Evolutionary conservation across 1,140 invertebrate genomes (phyloP).

Genomic region (Bombus difficillimus): DNA sequence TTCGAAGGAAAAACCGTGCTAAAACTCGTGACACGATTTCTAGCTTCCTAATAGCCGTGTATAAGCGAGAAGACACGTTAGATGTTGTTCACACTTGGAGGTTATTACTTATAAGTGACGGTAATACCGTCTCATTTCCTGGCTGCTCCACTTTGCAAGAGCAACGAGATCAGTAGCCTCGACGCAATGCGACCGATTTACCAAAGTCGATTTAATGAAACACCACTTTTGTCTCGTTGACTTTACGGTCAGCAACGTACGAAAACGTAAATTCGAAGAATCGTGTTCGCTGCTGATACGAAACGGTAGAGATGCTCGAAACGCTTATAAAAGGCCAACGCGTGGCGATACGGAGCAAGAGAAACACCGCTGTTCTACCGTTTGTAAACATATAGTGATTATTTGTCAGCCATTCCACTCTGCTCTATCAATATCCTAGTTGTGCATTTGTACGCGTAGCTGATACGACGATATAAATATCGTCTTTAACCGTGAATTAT

Average conservation of each 20-base stretch:
- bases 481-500: background rate
- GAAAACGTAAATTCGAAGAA: background rate
- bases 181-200: constrained; percentile 53
- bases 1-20: no score
- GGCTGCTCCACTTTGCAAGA: constrained; percentile 58
- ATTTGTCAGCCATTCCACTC: constrained; percentile 2
- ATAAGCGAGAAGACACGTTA: constrained; percentile 10
- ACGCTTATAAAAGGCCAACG: background rate
- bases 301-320: background rate
- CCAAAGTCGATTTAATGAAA: constrained; percentile 18
- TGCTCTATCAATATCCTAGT: background rate
- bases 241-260: no score
- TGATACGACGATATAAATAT: constrained; percentile 46
- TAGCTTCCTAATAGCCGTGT: background rate
- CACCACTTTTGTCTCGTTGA: background rate
- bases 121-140: constrained; percentile 66
- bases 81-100: constrained; percentile 51
- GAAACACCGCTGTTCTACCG: no score
- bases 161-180: constrained; percentile 49
- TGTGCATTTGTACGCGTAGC: background rate
- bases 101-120: constrained; percentile 66
- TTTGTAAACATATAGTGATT: background rate
- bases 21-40: background rate
- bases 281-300: no score
- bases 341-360: background rate